Evolutionary conservation across 2,888 invertebrate species (phyloP), one percentile per base, ranked within the genome.

Genomic region (Xanthia icteritia): DNA sequence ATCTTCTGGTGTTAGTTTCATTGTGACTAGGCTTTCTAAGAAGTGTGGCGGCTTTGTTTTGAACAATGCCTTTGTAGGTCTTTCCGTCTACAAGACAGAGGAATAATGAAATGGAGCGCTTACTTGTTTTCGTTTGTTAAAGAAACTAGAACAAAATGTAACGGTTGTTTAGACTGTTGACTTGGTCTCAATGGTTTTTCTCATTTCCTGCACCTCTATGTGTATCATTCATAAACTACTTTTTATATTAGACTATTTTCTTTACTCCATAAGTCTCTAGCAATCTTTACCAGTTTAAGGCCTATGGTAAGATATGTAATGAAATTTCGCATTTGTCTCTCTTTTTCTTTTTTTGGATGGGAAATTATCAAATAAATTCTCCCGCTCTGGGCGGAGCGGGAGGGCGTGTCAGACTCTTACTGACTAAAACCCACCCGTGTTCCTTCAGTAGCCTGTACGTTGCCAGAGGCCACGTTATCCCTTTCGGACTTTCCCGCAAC

Each of bases 21-120:
- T 70, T 70, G 61, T 77, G 15, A 42, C 4, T 48, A 31, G 6
- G 17, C 39, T 58, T 76, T 69, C 45, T 23, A 27, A 31, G 65
- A 54, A 42, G 17, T 23, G 20, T 31, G 2, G 17, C n/a, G 15
- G 42, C 48, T 56, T 67, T 60, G 60, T 76, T 71, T 5, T 51
- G 6, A 6, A n/a, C 23, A 42, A 31, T 20, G 23, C 0, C 5
- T 13, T 58, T 36, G 1, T 2, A 17, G 13, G 11, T 39, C 11
- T 74, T 20, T 20, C 9, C 45, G 17, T 31, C 0, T 61, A 31
- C 6, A 6, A 15, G 15, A 36, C 11, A 36, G 36, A 27, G 3
- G n/a, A 42, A 36, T 36, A 56, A 76, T 36, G 1, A 45, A 54
- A 27, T 36, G 5, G n/a, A 48, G 27, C 27, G 17, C 6, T 39